These are phyloP conservation scores for Drosophila ezoana DNA, from an alignment of 2,888 invertebrate species.

Conservation along the genomic window DNA sequence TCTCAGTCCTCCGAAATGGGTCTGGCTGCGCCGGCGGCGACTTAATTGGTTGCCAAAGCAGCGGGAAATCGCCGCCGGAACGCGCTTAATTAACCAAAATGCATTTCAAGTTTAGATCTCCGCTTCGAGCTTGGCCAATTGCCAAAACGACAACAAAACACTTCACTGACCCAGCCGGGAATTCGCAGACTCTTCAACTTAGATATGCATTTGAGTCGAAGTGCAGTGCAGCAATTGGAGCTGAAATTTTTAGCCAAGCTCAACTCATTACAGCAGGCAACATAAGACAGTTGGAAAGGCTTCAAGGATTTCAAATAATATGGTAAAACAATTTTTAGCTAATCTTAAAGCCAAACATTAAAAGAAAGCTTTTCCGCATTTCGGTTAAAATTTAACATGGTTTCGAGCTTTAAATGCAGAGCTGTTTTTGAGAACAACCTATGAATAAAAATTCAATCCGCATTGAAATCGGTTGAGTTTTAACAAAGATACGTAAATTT, in stretches of 20 bases:
- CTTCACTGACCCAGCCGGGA: conserved; percentile 36
- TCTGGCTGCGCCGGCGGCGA: conserved; percentile 55
- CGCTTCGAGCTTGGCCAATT: conserved; percentile 54
- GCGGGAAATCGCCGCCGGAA: conserved; percentile 76
- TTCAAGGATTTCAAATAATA: too few relatives aligned
- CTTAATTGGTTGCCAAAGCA: conserved; percentile 77
- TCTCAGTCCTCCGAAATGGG: conserved; percentile 27
- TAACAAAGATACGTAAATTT: too few relatives aligned
- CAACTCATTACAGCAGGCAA: conserved; percentile 50
- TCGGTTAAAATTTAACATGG: too few relatives aligned
- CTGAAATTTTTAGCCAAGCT: conserved; percentile 32
- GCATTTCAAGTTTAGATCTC: conserved; percentile 67
- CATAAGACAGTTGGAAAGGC: conserved; percentile 13
- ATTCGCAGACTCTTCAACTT: conserved; percentile 32
- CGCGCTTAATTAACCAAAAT: conserved; percentile 78
- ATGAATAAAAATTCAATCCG: too few relatives aligned
- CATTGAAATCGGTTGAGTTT: too few relatives aligned
- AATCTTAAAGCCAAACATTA: too few relatives aligned
- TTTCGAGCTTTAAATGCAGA: too few relatives aligned
- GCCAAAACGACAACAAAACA: conserved; percentile 42
- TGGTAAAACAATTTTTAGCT: too few relatives aligned
- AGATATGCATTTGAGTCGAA: conserved; percentile 60
- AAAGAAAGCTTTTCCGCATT: too few relatives aligned
- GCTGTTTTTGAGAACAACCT: too few relatives aligned
- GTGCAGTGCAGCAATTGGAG: conserved; percentile 22